These are phyloP conservation scores for Danaus plexippus DNA, from an alignment of 1,140 invertebrate species.

Conservation along the genomic window DNA sequence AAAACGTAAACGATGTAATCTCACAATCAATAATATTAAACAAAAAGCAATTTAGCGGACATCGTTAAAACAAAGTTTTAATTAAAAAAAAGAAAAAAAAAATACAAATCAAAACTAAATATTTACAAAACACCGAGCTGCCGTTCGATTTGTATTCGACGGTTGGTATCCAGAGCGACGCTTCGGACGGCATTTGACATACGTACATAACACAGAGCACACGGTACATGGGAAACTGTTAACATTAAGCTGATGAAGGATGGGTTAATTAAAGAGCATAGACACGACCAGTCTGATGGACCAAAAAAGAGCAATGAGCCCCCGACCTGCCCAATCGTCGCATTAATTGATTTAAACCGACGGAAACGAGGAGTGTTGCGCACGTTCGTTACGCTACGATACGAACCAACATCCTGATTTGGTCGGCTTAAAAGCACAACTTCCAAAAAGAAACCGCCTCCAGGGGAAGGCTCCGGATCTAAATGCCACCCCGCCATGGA, in stretches of 20 bases:
- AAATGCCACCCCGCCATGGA: slow-evolving; percentile 45
- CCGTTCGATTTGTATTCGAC: slow-evolving; percentile 51
- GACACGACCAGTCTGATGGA: slow-evolving; percentile 27
- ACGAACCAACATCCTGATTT: slow-evolving; percentile 33
- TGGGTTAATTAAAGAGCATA: slow-evolving; percentile 63
- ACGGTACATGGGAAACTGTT: too few relatives aligned
- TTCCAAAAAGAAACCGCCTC: slow-evolving; percentile 47
- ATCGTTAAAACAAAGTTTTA: too few relatives aligned
- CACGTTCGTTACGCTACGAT: slow-evolving; percentile 23
- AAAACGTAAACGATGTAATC: slow-evolving; percentile 5
- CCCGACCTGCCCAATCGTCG: slow-evolving; percentile 48
- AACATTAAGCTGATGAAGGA: slow-evolving; percentile 66
- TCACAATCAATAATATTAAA: slow-evolving; percentile 29
- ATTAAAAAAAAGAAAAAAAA: slow-evolving; percentile 46
- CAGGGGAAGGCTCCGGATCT: slow-evolving; percentile 54
- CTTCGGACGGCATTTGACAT: too few relatives aligned
- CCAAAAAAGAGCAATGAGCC: slow-evolving; percentile 41
- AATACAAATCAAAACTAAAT: slow-evolving; percentile 44
- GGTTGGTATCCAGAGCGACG: slow-evolving; percentile 40
- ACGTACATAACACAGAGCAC: too few relatives aligned
- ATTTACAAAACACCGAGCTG: slow-evolving; percentile 55
- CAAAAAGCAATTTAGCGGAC: slow-evolving; percentile 42
- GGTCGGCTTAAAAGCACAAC: slow-evolving; percentile 51
- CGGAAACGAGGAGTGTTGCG: slow-evolving; percentile 38
- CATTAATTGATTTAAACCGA: slow-evolving; percentile 60